A percentile compares a stretch with the other conserved stretches of the same genome.
phyloP scores from a whole-genome alignment of 1,140 invertebrate species.

The Hermetia illucens region DNA sequence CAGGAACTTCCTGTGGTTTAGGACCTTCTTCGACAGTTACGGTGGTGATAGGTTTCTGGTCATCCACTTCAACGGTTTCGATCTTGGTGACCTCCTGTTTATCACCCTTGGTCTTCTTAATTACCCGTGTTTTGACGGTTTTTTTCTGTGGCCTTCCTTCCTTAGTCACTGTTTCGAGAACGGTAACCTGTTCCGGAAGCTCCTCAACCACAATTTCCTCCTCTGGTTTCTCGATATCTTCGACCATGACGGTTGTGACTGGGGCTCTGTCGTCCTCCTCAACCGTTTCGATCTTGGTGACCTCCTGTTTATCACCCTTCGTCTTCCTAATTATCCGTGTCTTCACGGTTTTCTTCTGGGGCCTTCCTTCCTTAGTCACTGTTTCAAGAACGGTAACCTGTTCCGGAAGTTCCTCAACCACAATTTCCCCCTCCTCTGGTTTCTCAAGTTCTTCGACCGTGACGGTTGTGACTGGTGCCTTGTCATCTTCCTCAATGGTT shows the following conservation, averaged over 20 bases:
- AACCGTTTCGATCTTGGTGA: slow-evolving; percentile 15
- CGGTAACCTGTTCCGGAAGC: slow-evolving; percentile 15
- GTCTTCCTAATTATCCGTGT: slow-evolving; percentile 16
- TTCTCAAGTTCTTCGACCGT: slow-evolving; percentile 7
- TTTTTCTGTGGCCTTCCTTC: slow-evolving; percentile 11
- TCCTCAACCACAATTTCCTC: slow-evolving; percentile 13
- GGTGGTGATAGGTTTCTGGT: slow-evolving; percentile 14
- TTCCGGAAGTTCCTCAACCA: slow-evolving; percentile 17
- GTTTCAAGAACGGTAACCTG: slow-evolving; percentile 15
- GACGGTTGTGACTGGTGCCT: slow-evolving; percentile 17
- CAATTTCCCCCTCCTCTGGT: slow-evolving; percentile 5
- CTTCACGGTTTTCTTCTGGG: slow-evolving; percentile 10
- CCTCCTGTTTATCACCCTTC: slow-evolving; percentile 14
- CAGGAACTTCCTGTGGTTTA: slow-evolving; percentile 4
- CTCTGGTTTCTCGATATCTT: neutral
- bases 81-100: slow-evolving; percentile 18
- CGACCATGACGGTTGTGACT: slow-evolving; percentile 10
- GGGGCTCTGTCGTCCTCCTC: slow-evolving; percentile 20
- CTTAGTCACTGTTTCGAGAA: slow-evolving; percentile 12
- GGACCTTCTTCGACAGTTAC: neutral
- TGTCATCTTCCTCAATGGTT: slow-evolving; percentile 25
- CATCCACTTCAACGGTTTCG: slow-evolving; percentile 17
- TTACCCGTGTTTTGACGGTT: slow-evolving; percentile 14
- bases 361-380: slow-evolving; percentile 11
- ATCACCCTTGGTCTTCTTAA: slow-evolving; percentile 12